Evolutionary conservation across 2,888 invertebrate genomes (phyloP).

Genomic region (Orthosia cruda): DNA sequence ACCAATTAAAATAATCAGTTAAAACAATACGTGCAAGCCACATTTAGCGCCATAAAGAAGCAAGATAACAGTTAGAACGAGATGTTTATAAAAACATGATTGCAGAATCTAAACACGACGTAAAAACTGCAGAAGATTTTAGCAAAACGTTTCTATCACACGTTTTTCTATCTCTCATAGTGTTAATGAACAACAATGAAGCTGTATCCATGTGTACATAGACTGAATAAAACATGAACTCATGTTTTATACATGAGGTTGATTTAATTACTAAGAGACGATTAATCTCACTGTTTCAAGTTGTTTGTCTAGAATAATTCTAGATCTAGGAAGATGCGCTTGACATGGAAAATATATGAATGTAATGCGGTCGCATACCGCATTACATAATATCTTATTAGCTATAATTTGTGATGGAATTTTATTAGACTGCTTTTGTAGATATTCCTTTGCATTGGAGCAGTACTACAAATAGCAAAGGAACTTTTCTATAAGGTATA

Average conservation of each 20-base stretch:
- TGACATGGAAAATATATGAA: conserved; percentile 14
- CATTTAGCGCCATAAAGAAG: conserved; percentile 4
- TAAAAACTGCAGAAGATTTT: conserved; percentile 22
- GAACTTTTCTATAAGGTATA: not conserved
- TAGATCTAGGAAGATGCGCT: conserved; percentile 17
- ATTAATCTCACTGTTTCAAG: conserved; percentile 55
- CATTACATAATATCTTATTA: conserved; percentile 10
- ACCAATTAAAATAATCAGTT: conserved; percentile 22
- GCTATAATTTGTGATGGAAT: conserved; percentile 21
- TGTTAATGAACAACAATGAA: conserved; percentile 70
- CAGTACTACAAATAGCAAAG: not conserved
- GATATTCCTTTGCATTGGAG: conserved; percentile 2
- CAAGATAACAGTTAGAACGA: conserved; percentile 18
- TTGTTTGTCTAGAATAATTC: conserved; percentile 7
- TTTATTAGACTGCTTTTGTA: not conserved
- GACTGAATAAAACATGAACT: conserved; percentile 68
- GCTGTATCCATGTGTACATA: conserved; percentile 51
- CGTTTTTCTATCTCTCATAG: conserved; percentile 62
- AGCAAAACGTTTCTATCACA: conserved; percentile 52
- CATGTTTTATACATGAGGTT: conserved; percentile 72
- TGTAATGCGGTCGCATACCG: conserved; percentile 8
- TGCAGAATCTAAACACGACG: conserved; percentile 15
- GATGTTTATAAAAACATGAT: conserved; percentile 28
- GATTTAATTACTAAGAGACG: conserved; percentile 73
- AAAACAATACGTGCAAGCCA: conserved; percentile 1